Conservation (phyloP, 2,113 vertebrate species). For the Sinocyclocheilus maitianheensis region DNA sequence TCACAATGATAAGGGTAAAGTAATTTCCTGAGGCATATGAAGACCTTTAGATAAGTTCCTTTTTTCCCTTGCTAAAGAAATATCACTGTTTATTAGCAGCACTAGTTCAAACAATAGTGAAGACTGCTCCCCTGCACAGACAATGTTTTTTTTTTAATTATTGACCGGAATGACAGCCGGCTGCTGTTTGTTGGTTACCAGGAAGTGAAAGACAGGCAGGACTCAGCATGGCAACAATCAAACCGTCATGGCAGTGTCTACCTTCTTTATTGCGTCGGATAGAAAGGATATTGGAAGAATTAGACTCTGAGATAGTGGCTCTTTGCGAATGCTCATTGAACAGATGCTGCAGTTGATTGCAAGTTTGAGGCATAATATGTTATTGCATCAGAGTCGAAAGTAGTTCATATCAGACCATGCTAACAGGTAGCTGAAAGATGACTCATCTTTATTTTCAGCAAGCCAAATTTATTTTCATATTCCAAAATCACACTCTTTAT, state of each 20-base stretch:
- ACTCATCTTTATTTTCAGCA: neutral
- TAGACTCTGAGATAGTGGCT: conserved; percentile 56
- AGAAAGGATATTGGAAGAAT: conserved; percentile 76
- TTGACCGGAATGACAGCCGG: conserved; percentile 71
- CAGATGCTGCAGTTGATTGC: conserved; percentile 47
- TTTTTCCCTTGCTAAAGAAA: conserved; percentile 66
- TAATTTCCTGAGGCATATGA: conserved; percentile 89
- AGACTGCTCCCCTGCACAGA: conserved; percentile 54
- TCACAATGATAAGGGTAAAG: conserved; percentile 80
- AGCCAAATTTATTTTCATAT: no score
- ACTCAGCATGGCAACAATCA: conserved; percentile 70
- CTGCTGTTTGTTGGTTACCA: conserved; percentile 72
- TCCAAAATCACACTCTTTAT: no score
- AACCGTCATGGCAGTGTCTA: conserved; percentile 54
- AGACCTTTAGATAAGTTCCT: conserved; percentile 80
- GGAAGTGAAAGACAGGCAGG: conserved; percentile 79
- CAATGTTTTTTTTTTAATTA: conserved; percentile 68
- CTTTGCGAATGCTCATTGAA: conserved; percentile 39
- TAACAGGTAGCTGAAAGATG: neutral
- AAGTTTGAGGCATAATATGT: conserved; percentile 27
- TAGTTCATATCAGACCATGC: neutral
- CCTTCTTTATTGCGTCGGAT: conserved; percentile 63
- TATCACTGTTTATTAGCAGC: conserved; percentile 79
- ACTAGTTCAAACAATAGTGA: conserved; percentile 78
- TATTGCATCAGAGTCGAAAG: neutral